A percentile compares a stretch with the other conserved stretches of the same genome.
These are phyloP conservation scores for Tigriopus japonicus DNA, from an alignment of 1,140 invertebrate species.

Conservation along the genomic window DNA sequence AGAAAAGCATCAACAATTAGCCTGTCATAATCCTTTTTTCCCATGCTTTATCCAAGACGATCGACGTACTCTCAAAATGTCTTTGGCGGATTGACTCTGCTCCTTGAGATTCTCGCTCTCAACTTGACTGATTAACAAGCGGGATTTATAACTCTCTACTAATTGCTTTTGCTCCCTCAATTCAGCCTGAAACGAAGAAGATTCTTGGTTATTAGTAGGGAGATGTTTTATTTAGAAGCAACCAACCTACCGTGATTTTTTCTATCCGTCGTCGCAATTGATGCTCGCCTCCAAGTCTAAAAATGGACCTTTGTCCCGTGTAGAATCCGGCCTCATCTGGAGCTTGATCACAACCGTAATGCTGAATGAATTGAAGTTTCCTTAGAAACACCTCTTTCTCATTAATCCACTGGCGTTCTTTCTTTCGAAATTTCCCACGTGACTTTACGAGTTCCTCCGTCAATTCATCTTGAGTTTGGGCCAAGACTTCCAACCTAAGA, in stretches of 20 bases:
- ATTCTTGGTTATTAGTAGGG: no score
- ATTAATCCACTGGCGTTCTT: background rate
- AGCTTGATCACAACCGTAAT: background rate
- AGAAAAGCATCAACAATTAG: background rate
- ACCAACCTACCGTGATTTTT: background rate
- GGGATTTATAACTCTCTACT: conserved; percentile 12
- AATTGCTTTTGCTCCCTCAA: conserved; percentile 2
- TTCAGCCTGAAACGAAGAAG: no score
- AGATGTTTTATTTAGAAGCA: no score
- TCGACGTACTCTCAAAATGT: conserved; percentile 11
- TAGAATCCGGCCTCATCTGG: background rate
- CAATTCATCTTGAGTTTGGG: background rate
- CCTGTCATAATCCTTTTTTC: background rate
- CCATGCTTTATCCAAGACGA: background rate
- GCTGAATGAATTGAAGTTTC: background rate
- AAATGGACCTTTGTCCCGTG: background rate
- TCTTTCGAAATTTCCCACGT: background rate
- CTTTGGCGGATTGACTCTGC: conserved; percentile 6
- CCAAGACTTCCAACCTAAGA: background rate
- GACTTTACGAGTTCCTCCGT: background rate
- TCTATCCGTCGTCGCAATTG: background rate
- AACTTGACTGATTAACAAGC: background rate
- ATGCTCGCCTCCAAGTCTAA: background rate
- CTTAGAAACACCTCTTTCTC: background rate
- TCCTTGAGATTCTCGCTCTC: conserved; percentile 6